These are phyloP conservation scores for Bos indicus DNA, from an alignment of 2,113 vertebrate species.

Conservation along the genomic window DNA sequence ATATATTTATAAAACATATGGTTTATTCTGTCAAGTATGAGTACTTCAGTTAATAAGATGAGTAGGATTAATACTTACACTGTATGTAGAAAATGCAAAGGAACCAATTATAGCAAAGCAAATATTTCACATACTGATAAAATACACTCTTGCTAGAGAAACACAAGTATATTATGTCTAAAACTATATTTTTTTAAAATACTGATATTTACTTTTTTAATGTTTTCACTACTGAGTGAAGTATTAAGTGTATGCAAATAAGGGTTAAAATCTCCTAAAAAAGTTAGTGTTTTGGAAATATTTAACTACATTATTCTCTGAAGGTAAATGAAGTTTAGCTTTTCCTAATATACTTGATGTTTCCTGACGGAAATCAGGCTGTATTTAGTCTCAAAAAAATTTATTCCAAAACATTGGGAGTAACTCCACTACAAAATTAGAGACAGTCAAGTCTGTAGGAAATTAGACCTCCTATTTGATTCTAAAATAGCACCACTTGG, in stretches of 20 bases:
- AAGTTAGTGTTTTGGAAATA: neutral
- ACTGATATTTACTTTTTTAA: neutral
- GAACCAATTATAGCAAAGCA: neutral
- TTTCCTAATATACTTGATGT: neutral
- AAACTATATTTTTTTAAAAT: constrained; percentile 13
- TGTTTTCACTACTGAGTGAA: constrained; percentile 20
- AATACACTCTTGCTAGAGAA: constrained; percentile 7
- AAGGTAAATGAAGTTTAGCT: neutral
- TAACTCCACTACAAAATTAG: neutral
- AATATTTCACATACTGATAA: constrained; percentile 29
- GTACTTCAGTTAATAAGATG: constrained; percentile 30
- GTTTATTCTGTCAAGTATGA: neutral
- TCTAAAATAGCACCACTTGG: neutral
- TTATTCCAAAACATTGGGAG: neutral
- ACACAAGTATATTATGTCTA: neutral
- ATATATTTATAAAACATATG: neutral
- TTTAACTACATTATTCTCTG: neutral
- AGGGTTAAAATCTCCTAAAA: neutral
- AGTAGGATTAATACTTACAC: constrained; percentile 21
- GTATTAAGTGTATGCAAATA: neutral
- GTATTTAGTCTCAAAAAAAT: neutral
- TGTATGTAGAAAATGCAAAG: constrained; percentile 28
- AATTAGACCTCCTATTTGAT: neutral
- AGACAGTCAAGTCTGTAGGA: neutral
- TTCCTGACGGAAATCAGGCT: neutral